A percentile compares a stretch with the other conserved stretches of the same genome.
Conservation (phyloP, 2,797 vertebrate genomes). For the Apogon hyalosoma region DNA sequence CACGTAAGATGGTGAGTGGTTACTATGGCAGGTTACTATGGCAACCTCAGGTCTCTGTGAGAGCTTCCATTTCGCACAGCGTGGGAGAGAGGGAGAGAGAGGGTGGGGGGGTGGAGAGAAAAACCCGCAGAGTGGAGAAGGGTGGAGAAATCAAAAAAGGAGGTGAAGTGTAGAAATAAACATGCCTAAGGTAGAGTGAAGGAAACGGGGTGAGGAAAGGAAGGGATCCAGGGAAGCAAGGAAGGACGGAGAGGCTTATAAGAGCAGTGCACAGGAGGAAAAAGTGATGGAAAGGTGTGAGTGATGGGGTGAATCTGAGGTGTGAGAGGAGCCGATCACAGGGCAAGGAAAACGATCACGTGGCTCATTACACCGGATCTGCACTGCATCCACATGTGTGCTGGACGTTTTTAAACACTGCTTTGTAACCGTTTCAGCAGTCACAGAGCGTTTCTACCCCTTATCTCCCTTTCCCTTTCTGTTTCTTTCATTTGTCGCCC, state of each 20-base stretch:
- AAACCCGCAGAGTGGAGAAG: constrained; percentile 70
- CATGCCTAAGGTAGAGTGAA: constrained; percentile 48
- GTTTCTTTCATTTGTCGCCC: constrained; percentile 9
- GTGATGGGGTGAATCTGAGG: constrained; percentile 57
- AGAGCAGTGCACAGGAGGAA: constrained; percentile 30
- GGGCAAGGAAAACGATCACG: constrained; percentile 50
- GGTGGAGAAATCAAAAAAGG: constrained; percentile 68
- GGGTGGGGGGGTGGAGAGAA: constrained; percentile 56
- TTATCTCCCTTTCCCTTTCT: constrained; percentile 11
- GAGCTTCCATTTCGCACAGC: constrained; percentile 82
- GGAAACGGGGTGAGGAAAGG: background rate
- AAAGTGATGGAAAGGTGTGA: constrained; percentile 61
- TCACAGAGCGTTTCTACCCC: constrained; percentile 25
- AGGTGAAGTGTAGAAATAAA: constrained; percentile 68
- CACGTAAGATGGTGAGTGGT: constrained; percentile 82
- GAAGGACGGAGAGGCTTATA: background rate
- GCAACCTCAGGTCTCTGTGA: constrained; percentile 82
- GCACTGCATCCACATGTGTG: constrained; percentile 12
- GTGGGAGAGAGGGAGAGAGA: constrained; percentile 71
- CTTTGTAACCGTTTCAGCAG: constrained; percentile 27
- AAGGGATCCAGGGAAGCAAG: background rate
- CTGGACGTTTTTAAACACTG: constrained; percentile 28
- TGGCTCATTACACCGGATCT: constrained; percentile 40
- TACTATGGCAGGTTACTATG: constrained; percentile 85
- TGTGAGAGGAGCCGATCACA: constrained; percentile 59